Evolutionary conservation across 2,888 invertebrate genomes (phyloP), one percentile per base, ranked within the genome.

Genomic region (Hylaea fasciaria): DNA sequence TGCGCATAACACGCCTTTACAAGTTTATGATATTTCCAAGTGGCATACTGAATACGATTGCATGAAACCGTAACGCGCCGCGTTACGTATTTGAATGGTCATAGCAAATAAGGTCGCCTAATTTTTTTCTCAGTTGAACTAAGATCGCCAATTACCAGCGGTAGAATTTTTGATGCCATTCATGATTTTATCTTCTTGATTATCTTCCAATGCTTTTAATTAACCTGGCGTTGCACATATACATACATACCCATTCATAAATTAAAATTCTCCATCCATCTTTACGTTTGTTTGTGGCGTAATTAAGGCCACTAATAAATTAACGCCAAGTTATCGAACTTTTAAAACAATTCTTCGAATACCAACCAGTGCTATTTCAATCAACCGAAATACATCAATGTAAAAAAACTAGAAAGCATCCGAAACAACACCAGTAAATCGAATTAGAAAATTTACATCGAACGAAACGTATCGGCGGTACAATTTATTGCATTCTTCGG

Each of bases 391-490:
- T 52, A 29, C 53, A 60, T 57, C 56, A 65, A 56, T 44, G 53
- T 50, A 59, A 55, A 63, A 50, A 45, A 57, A 51, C 57, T 58
- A 57, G 66, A 67, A 66, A 66, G 64, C 61, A 60, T 46, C 44
- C 40, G 51, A 57, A 63, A 57, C 56, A 58, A 64, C 63, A 41
- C 60, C 58, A 67, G 65, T 65, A 61, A 60, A 57, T 58, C 57
- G 53, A 69, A 64, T 67, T 55, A 64, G 54, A 67, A 54, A 67
- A 67, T 65, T 63, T 64, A 67, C 60, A 62, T 50, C 63, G 54
- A 54, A 66, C 63, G 49, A 66, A 65, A 63, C 66, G 55, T 62
- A 62, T 61, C 57, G 62, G 52, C 52, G 16, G 52, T 60, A 50
- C 64, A 65, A 64, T 69, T 65, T 69, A 67, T 67, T 60, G 57